These are phyloP conservation scores for Drosophila miranda DNA, from an alignment of 1,140 invertebrate species.

Conservation along the genomic window DNA sequence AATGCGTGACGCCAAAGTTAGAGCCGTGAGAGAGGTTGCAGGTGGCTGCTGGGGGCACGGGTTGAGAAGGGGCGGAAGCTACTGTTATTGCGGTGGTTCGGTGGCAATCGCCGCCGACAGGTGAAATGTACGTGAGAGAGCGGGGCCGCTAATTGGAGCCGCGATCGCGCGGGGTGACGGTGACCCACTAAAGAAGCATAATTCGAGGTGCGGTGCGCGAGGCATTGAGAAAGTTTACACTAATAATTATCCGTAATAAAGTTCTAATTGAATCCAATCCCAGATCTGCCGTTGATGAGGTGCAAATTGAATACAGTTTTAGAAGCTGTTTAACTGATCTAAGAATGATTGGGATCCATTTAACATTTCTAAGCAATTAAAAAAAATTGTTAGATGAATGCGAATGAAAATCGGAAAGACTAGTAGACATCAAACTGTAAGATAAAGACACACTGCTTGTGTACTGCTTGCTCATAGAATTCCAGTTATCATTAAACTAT, in stretches of 20 bases:
- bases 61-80: not conserved
- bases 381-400: not conserved
- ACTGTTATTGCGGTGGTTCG: too few species aligned
- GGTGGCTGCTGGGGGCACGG: too few species aligned
- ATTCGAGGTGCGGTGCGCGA: constrained; percentile 24
- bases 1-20: constrained; percentile 32
- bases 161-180: constrained; percentile 25
- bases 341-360: not conserved
- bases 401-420: constrained; percentile 1
- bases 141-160: constrained; percentile 39
- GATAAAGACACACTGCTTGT: too few species aligned
- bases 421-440: not conserved
- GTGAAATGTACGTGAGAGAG: constrained; percentile 49
- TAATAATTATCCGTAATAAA: constrained; percentile 42
- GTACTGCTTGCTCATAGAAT: too few species aligned
- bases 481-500: constrained; percentile 1
- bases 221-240: constrained; percentile 51
- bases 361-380: constrained; percentile 20
- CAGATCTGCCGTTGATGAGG: constrained; percentile 12
- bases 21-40: not conserved
- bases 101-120: constrained; percentile 30
- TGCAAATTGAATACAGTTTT: constrained; percentile 35
- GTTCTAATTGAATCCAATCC: constrained; percentile 57
- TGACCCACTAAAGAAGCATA: constrained; percentile 44
- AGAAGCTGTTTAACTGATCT: not conserved